Evolutionary conservation across 2,888 invertebrate species (phyloP).

Genomic region (Philonicus albiceps): DNA sequence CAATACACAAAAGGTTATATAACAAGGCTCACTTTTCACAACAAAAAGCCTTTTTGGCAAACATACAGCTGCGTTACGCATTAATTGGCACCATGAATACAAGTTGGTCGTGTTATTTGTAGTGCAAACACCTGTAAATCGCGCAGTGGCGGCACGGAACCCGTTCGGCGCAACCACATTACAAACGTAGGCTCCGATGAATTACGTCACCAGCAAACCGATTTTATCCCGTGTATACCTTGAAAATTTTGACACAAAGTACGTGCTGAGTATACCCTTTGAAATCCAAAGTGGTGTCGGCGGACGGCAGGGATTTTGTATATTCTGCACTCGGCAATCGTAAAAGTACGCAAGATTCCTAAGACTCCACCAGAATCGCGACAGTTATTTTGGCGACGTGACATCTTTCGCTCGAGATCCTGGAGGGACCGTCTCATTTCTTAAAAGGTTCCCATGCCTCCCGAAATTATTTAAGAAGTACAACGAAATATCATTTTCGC

Average conservation of each 20-base stretch:
- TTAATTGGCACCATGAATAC: conserved; percentile 11
- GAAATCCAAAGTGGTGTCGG: not conserved
- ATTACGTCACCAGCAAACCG: not conserved
- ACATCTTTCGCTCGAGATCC: not conserved
- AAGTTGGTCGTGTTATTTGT: conserved; percentile 8
- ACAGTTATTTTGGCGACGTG: not conserved
- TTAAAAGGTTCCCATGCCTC: not conserved
- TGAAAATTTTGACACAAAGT: not conserved
- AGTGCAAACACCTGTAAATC: not conserved
- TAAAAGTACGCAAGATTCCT: not conserved
- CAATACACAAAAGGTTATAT: not conserved
- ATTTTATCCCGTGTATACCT: not conserved
- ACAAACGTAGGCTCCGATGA: not conserved
- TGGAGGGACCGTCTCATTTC: not conserved
- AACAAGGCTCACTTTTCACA: not conserved
- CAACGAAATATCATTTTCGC: conserved; percentile 24
- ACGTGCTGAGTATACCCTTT: not conserved
- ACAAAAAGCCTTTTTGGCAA: not conserved
- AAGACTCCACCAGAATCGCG: not conserved
- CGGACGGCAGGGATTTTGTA: not conserved
- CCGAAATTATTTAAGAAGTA: not conserved
- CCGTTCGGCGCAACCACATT: not conserved
- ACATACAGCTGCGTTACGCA: conserved; percentile 2
- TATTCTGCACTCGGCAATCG: not conserved
- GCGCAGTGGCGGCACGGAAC: not conserved